phyloP scores from a whole-genome alignment of 2,797 vertebrate genomes.

The Smutsia gigantea region DNA sequence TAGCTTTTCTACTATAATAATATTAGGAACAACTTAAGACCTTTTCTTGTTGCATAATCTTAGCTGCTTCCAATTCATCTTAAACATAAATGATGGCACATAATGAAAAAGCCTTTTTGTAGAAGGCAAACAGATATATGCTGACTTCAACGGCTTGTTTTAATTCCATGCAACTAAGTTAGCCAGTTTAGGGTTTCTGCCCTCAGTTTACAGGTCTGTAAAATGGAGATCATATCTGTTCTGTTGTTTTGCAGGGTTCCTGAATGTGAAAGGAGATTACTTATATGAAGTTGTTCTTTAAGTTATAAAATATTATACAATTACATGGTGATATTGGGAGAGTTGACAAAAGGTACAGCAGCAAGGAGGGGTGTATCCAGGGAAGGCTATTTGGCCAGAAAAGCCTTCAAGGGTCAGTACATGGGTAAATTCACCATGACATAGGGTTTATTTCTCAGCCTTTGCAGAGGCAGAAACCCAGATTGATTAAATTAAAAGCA shows the following conservation, averaged over 20 bases:
- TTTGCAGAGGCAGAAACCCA: background rate
- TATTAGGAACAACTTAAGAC: background rate
- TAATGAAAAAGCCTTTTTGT: background rate
- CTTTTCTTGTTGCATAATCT: background rate
- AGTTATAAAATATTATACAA: background rate
- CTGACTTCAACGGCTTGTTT: background rate
- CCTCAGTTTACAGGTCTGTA: background rate
- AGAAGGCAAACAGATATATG: background rate
- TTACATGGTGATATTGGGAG: background rate
- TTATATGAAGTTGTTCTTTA: background rate
- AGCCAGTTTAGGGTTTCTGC: background rate
- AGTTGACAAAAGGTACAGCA: background rate
- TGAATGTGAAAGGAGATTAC: background rate
- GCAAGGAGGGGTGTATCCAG: background rate
- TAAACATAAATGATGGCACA: background rate
- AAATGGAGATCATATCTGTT: background rate
- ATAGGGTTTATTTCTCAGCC: background rate
- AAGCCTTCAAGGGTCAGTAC: background rate
- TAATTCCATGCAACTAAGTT: background rate
- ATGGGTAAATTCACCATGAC: background rate
- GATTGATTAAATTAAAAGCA: background rate
- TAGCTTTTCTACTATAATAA: background rate
- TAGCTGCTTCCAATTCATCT: slow-evolving; percentile 10
- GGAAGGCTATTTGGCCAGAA: background rate
- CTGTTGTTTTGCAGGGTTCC: background rate